A percentile compares a stretch with the other conserved stretches of the same genome.
Evolutionary conservation across 2,888 invertebrate species (phyloP).

Genomic region (Eristalis intricaria): DNA sequence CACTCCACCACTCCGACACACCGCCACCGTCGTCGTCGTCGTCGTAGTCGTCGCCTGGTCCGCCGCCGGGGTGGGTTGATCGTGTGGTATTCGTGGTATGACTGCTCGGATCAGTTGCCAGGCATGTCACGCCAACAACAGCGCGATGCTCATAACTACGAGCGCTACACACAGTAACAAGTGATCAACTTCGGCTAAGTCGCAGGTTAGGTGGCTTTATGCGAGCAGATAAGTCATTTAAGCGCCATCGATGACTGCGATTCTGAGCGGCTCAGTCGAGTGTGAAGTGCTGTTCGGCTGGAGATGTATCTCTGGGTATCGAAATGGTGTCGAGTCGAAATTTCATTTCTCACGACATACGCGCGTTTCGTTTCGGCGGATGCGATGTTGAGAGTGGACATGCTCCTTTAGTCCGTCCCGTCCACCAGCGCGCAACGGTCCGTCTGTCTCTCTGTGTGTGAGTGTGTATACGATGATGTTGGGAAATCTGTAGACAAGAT

Average conservation of each 20-base stretch:
- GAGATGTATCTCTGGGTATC: constrained; percentile 4
- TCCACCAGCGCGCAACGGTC: background rate
- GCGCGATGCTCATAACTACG: constrained; percentile 61
- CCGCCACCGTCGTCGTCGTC: background rate
- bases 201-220: constrained; percentile 68
- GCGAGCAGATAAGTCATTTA: constrained; percentile 71
- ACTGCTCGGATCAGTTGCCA: constrained; percentile 55
- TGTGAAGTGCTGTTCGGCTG: constrained; percentile 56
- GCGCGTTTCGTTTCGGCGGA: constrained; percentile 14
- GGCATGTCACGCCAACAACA: constrained; percentile 42
- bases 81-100: constrained; percentile 55
- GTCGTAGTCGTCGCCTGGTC: constrained; percentile 28
- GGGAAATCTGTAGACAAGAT: constrained; percentile 1
- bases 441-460: background rate
- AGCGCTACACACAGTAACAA: constrained; percentile 58
- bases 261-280: constrained; percentile 56
- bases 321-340: constrained; percentile 36
- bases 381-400: constrained; percentile 34
- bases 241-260: constrained; percentile 68
- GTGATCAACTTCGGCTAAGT: constrained; percentile 66
- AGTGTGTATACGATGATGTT: background rate
- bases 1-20: too few relatives aligned
- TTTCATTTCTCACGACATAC: constrained; percentile 52
- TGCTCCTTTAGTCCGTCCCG: background rate
- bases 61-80: constrained; percentile 63